Evolutionary conservation across 2,113 vertebrate genomes (phyloP), one percentile per base, ranked within the genome.

Genomic region (Ochotona curzoniae): DNA sequence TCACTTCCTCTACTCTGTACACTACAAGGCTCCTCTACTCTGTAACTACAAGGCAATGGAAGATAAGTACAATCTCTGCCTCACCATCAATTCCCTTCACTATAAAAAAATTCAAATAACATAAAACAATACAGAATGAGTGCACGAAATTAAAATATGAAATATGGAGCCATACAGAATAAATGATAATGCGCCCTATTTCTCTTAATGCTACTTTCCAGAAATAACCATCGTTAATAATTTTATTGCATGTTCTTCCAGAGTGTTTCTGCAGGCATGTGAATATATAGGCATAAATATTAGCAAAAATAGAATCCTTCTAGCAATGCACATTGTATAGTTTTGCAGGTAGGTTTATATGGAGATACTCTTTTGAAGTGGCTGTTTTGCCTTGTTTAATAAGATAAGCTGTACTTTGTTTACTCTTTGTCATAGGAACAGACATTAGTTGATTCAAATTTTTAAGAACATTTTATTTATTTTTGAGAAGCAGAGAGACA

Each of bases 231-330:
- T 47, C 70, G 38, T 67, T 49, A 71, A 71, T 87, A 26, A 54
- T 23, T 71, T 61, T n/a, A 84, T 14, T 44, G 20, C 38, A 25
- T 38, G 23, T 64, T 57, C 13, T 94, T 91, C 47, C 14, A 83
- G 81, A 32, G 26, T 85, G 20, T 69, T 83, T 95, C 86, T 89
- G 74, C 78, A 85, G 51, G 35, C 20, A 44, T 73, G 30, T 74
- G 35, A 84, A 92, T 87, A 87, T 30, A 54, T 13, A 66, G 30
- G 38, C 25, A 67, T 14, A 75, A 44, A 23, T 32, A 86, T 74
- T 35, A 47, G 38, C 38, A 87, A 70, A 74, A 61, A 60, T 71
- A 66, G 26, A 87, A 67, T 81, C 23, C 61, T 61, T 74, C 71
- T 71, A 81, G 66, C 11, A 64, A 25, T 7, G 54, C 17, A 23